phyloP scores from a whole-genome alignment of 2,797 vertebrate genomes.

The Smutsia temminckii region DNA sequence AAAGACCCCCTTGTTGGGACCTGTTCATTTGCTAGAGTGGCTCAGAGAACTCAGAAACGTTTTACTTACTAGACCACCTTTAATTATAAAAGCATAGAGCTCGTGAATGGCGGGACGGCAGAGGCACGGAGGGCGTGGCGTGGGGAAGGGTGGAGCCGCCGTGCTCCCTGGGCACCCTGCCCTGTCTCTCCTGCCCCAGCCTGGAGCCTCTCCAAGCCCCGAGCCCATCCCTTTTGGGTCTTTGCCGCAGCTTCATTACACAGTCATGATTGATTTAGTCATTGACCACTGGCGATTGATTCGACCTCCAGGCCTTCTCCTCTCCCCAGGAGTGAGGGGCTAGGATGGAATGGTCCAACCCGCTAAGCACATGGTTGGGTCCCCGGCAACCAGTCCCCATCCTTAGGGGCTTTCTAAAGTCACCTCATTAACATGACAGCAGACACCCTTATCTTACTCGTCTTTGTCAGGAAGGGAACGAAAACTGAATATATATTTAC shows the following conservation, averaged over 20 bases:
- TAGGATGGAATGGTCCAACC: no score
- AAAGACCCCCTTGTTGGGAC: not conserved
- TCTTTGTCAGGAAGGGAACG: accelerated
- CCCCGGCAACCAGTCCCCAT: no score
- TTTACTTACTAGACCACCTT: no score
- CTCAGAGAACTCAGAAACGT: no score
- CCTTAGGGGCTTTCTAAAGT: not conserved
- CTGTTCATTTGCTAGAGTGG: not conserved
- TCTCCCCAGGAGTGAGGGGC: not conserved
- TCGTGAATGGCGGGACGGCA: not conserved
- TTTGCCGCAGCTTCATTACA: not conserved
- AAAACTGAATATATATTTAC: no score
- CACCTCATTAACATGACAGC: not conserved
- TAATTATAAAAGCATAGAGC: no score
- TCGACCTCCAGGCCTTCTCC: not conserved
- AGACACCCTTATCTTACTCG: no score
- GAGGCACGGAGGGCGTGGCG: accelerated
- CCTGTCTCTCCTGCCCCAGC: no score
- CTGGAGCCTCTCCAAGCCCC: not conserved
- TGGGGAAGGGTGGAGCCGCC: accelerated
- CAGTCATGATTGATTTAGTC: not conserved
- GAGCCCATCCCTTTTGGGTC: no score
- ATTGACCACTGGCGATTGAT: not conserved
- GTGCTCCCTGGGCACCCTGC: accelerated
- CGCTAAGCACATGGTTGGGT: accelerated